These are phyloP conservation scores for Alectoris magna DNA, from an alignment of 2,797 vertebrate genomes.

Conservation along the genomic window DNA sequence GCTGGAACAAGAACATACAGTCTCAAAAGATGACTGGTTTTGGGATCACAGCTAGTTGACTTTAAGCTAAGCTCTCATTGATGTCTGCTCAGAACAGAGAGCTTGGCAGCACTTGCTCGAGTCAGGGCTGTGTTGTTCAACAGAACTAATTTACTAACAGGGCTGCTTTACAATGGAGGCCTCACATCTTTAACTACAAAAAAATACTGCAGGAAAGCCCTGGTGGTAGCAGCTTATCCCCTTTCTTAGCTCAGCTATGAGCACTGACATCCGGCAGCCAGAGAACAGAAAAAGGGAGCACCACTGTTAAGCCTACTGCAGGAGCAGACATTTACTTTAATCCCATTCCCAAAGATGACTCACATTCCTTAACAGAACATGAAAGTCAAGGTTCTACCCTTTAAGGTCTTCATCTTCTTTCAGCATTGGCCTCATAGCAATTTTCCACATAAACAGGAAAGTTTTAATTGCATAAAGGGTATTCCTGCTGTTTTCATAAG, in stretches of 20 bases:
- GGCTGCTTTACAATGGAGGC: neutral
- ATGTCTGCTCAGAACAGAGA: neutral
- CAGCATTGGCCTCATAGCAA: neutral
- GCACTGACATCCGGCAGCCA: neutral
- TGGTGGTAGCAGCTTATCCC: neutral
- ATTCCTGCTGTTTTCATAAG: neutral
- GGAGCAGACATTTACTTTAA: slow-evolving; percentile 46
- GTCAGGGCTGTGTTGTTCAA: neutral
- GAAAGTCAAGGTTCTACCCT: slow-evolving; percentile 45
- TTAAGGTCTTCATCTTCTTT: neutral
- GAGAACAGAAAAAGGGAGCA: neutral
- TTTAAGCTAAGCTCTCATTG: neutral
- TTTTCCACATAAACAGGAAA: slow-evolving; percentile 58
- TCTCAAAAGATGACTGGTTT: neutral
- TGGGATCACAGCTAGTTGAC: too few species aligned
- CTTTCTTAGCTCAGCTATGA: neutral
- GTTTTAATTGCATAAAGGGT: slow-evolving; percentile 52
- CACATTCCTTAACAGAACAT: neutral
- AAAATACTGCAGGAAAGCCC: neutral
- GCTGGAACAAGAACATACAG: neutral
- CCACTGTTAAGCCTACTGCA: neutral
- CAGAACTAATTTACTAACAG: neutral
- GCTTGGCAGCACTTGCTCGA: neutral
- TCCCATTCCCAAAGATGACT: slow-evolving; percentile 59
- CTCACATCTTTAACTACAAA: neutral